A percentile compares a stretch with the other conserved stretches of the same genome.
Conservation (phyloP, 2,113 vertebrate genomes). For the Heloderma charlesbogerti region DNA sequence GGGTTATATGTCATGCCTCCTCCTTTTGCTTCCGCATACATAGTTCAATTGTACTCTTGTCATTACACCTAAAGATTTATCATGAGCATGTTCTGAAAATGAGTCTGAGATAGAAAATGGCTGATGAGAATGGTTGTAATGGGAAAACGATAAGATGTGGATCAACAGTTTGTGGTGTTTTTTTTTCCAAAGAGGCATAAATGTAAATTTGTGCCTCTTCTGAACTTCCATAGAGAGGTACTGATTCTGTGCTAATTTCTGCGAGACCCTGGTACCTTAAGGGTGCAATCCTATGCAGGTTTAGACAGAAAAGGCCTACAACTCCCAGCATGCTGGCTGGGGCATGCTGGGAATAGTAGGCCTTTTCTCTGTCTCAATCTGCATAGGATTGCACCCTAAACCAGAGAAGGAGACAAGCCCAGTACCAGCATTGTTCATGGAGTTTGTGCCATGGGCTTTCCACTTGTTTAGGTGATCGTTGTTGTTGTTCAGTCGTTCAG, state of each 20-base stretch:
- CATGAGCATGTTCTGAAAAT: neutral
- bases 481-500: no score
- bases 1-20: neutral
- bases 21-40: neutral
- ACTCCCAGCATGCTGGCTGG: no score
- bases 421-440: neutral
- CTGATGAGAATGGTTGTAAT: neutral
- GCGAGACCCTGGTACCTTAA: neutral
- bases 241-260: neutral
- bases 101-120: neutral
- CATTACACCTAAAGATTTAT: neutral
- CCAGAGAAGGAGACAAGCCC: neutral
- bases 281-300: no score
- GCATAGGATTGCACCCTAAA: no score
- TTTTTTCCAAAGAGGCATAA: neutral
- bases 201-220: neutral
- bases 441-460: neutral
- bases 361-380: no score
- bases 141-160: neutral
- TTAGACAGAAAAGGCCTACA: no score
- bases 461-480: neutral
- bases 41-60: neutral
- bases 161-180: no score
- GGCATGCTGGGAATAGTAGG: no score
- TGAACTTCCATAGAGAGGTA: neutral